Base-by-base conservation (phyloP, 1,140 invertebrate genomes). In the Rhagoletis zephyria region DNA sequence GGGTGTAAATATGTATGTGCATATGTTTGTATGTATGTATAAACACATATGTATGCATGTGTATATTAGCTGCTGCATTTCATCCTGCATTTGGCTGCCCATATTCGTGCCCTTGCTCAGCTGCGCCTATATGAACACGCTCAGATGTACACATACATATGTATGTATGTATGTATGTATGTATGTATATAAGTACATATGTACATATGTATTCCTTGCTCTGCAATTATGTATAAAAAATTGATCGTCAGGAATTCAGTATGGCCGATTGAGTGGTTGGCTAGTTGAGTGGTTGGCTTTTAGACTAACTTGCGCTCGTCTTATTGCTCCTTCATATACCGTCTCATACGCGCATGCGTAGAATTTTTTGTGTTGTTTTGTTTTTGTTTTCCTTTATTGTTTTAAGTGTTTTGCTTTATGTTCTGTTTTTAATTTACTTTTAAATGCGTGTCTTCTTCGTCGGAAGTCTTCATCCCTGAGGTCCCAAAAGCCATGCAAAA, bases 361-460 rank as follows among this genome's bases (percentile, higher is more conserved):
- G 16, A 16, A 56, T 48, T 14, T 48, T 74, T 7, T 48, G 30
- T 40, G 42, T 70, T 30, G 4, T 56, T 56, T 70, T 42, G 65
- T 77, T 77, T 63, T 16, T 40, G 48, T n/a, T 77, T 77, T 12
- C n/a, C 7, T 19, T n/a, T 48, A 81, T 48, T 81, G 74, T 81
- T 81, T 56, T 81, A 81, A 56, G 74, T 56, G 48, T 59, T 81
- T 56, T 74, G 16, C 30, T 74, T 74, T 16, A 74, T 74, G 70
- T 74, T 74, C 70, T 74, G 70, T 74, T 74, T 81, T 81, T 81
- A 81, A 81, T 56, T 81, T 81, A 81, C 74, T 74, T 74, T 74
- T 51, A 74, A 74, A 74, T 74, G 70, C 70, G 45, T 74, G 12
- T 40, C 74, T 81, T 40, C 74, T 81, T 81, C 74, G 48, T 56